Evolutionary conservation across 2,797 vertebrate genomes (phyloP).

Genomic region (Pogoniulus pusillus): DNA sequence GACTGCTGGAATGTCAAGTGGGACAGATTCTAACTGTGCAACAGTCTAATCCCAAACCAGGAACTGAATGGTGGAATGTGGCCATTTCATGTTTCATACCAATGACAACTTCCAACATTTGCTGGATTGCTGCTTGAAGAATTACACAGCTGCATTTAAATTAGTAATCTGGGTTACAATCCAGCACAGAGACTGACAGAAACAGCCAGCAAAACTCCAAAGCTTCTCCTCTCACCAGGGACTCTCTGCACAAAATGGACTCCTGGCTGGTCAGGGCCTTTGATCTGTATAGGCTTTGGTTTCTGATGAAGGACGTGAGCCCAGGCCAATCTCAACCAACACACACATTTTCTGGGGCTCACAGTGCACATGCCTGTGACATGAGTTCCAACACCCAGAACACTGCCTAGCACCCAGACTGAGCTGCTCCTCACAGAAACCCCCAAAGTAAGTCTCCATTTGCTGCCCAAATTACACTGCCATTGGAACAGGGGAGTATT

Average conservation of each 20-base stretch:
- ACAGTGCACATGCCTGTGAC: rapidly evolving
- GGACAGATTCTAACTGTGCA: not conserved
- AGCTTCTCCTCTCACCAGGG: not conserved
- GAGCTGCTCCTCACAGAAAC: not conserved
- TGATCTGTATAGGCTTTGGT: not conserved
- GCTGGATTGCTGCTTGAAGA: not conserved
- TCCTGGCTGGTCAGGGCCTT: not conserved
- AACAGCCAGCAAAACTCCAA: not conserved
- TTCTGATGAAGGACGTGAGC: not conserved
- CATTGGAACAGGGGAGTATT: not conserved
- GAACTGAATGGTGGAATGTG: not conserved
- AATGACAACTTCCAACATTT: not conserved
- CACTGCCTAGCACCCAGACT: not conserved
- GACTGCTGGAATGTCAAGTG: not conserved
- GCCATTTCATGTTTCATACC: not conserved
- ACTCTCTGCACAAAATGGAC: not conserved
- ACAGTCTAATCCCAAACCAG: not conserved
- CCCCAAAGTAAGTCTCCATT: not conserved
- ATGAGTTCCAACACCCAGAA: not conserved
- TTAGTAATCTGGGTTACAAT: not conserved
- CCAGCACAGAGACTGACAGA: not conserved
- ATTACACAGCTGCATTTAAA: not conserved
- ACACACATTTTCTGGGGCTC: not conserved
- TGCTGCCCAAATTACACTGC: not conserved
- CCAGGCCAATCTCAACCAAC: not conserved